Base-by-base conservation (phyloP, 1,140 invertebrate genomes). In the Aphis craccivora region DNA sequence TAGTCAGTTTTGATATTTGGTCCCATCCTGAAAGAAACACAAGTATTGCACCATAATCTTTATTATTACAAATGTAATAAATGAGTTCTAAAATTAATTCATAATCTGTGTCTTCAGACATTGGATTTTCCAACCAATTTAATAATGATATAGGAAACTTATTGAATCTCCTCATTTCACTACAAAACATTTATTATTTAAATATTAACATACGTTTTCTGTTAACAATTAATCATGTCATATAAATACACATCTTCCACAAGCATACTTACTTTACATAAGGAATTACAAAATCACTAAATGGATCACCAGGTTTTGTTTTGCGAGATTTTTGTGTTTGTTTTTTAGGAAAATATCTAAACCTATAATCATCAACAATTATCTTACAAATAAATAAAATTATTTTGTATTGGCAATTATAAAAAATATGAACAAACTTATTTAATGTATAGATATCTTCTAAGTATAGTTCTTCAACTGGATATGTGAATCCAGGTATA, bases 401-500 rank as follows among this genome's bases (percentile, higher is more conserved):
- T 40, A 90, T 9, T 2, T n/a, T 0, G 45, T 37, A 67, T 45
- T 20, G 30, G 89, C 30, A 40, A 90, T 40, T 0, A 55, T 45
- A n/a, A 20, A 40, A 23, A 40, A 60, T 43, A 14, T 18, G 6
- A 60, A 67, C 37, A 37, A 37, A 93, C 91, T 37, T 83, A 93
- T 84, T 93, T 93, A 93, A 84, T 51, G 81, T 30, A 86, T 86
- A 94, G 4, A 98, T 96, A 95, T 99, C 98, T 95, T 99, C 98
- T 87, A 99, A 95, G 95, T 97, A 98, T 94, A 96, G 96, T 95
- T 98, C 97, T 95, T 97, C 94, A 0, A 99, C 98, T 20, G 98
- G 98, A 95, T 97, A 98, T 9, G 98, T 98, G 90, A 98, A 97
- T 9, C 98, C 98, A 92, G 98, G 98, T 94, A 99, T 99, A 94